Evolutionary conservation across 2,113 vertebrate genomes (phyloP).

Genomic region (Osmerus mordax): DNA sequence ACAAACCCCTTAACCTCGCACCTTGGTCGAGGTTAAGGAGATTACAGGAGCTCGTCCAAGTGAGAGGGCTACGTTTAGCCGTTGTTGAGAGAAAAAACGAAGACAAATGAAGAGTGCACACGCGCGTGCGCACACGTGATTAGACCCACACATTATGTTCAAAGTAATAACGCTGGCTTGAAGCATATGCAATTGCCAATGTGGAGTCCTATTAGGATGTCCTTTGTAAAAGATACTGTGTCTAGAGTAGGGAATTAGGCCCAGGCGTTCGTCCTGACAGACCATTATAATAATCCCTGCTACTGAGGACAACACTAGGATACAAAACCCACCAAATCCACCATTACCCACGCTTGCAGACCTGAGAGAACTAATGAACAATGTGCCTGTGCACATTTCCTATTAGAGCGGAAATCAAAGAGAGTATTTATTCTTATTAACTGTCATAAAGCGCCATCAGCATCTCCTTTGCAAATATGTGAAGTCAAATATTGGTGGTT

Average conservation of each 20-base stretch:
- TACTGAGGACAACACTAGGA: slow-evolving; percentile 65
- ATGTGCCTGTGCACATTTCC: slow-evolving; percentile 48
- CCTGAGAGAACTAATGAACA: slow-evolving; percentile 59
- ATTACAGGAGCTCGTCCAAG: no score
- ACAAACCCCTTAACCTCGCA: no score
- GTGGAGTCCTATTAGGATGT: slow-evolving; percentile 42
- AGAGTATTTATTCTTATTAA: slow-evolving; percentile 66
- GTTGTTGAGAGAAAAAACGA: no score
- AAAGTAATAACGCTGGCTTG: slow-evolving; percentile 35
- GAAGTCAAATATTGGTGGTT: background rate
- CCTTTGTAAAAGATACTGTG: slow-evolving; percentile 60
- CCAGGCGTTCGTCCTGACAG: slow-evolving; percentile 53
- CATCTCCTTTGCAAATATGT: slow-evolving; percentile 30
- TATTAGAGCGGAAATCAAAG: slow-evolving; percentile 56
- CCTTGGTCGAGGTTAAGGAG: no score
- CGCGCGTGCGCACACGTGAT: no score
- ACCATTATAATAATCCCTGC: slow-evolving; percentile 67
- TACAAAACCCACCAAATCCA: slow-evolving; percentile 62
- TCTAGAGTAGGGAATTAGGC: slow-evolving; percentile 54
- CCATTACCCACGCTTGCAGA: slow-evolving; percentile 23
- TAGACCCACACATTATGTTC: slow-evolving; percentile 8
- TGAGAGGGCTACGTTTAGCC: no score
- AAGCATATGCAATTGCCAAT: slow-evolving; percentile 37
- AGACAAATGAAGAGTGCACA: no score
- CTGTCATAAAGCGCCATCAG: slow-evolving; percentile 33